Conservation (phyloP, 2,888 invertebrate species). For the Thalpophila matura region DNA sequence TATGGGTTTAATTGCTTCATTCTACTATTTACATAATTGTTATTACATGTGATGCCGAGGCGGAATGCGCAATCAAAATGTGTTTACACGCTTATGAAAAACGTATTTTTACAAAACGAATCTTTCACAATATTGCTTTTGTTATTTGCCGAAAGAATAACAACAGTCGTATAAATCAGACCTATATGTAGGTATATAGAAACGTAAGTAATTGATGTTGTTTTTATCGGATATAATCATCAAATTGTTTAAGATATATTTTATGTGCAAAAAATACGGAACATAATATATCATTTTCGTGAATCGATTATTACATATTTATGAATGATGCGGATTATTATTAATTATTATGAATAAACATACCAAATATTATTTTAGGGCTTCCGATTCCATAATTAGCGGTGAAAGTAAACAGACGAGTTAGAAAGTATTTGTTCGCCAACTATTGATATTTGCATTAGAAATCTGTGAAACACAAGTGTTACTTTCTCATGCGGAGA, state of each 20-base stretch:
- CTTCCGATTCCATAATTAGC: slow-evolving; percentile 68
- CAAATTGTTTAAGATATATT: too few species aligned
- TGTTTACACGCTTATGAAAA: slow-evolving; percentile 52
- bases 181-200: too few species aligned
- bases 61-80: slow-evolving; percentile 47
- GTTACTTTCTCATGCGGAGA: slow-evolving; percentile 83
- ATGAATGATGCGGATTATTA: slow-evolving; percentile 29
- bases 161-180: slow-evolving; percentile 19
- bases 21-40: slow-evolving; percentile 68
- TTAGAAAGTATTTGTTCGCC: slow-evolving; percentile 86
- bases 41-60: slow-evolving; percentile 57
- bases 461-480: slow-evolving; percentile 84
- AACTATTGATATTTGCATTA: slow-evolving; percentile 87
- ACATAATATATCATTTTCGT: slow-evolving; percentile 1
- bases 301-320: slow-evolving; percentile 7
- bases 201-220: background rate
- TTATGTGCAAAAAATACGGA: too few species aligned
- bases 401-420: slow-evolving; percentile 83
- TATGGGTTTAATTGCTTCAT: slow-evolving; percentile 69
- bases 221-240: slow-evolving; percentile 15
- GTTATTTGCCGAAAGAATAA: slow-evolving; percentile 34
- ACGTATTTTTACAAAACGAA: slow-evolving; percentile 45
- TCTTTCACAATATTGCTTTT: slow-evolving; percentile 23
- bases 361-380: slow-evolving; percentile 70
- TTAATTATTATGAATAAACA: slow-evolving; percentile 41